phyloP scores from a whole-genome alignment of 2,113 vertebrate species.

The Poicephalus gulielmi region DNA sequence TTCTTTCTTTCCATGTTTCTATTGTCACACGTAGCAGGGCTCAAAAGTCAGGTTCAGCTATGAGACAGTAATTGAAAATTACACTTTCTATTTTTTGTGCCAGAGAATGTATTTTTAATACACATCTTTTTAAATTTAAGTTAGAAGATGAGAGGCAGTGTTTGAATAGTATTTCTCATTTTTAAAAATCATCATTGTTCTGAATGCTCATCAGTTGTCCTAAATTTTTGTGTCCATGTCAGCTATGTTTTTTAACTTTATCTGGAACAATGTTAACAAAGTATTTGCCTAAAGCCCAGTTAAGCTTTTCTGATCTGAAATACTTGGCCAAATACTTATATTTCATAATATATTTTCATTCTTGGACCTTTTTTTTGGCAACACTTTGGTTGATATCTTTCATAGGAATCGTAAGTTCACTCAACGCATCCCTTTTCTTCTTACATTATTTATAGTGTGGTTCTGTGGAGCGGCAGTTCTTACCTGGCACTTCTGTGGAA shows the following conservation, averaged over 20 bases:
- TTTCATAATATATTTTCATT: conserved; percentile 20
- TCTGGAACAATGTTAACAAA: background rate
- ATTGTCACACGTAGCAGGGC: background rate
- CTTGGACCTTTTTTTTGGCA: background rate
- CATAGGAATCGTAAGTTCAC: background rate
- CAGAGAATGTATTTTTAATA: background rate
- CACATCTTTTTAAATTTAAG: background rate
- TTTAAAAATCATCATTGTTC: background rate
- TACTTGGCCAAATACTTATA: background rate
- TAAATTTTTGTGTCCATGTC: background rate
- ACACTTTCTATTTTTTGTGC: background rate
- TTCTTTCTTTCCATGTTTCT: background rate
- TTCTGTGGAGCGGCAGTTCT: background rate
- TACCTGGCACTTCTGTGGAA: background rate
- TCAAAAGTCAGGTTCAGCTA: conserved; percentile 2
- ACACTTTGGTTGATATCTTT: background rate
- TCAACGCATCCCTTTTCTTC: conserved; percentile 43
- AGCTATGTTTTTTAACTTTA: background rate
- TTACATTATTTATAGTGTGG: background rate
- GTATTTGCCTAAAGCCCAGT: background rate
- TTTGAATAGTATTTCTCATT: background rate
- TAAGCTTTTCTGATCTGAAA: background rate
- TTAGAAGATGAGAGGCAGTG: background rate
- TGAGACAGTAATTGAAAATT: background rate
- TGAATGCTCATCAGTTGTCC: background rate